Evolutionary conservation across 2,113 vertebrate genomes (phyloP), one percentile per base, ranked within the genome.

Genomic region (Phylloscopus trochiloides): DNA sequence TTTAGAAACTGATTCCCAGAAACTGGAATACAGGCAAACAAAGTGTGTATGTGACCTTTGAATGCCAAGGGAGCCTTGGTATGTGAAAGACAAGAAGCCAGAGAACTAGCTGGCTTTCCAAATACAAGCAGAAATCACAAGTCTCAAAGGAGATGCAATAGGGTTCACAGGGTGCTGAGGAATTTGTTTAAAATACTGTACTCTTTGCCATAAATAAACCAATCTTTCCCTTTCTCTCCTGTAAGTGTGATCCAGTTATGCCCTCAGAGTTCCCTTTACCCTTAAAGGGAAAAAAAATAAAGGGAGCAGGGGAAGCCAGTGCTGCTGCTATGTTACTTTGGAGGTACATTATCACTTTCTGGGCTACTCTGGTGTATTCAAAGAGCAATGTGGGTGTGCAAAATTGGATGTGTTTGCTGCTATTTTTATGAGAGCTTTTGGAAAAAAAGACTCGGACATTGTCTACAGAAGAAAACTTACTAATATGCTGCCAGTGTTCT

Each of bases 1-100:
- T 94, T 97, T 95, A 88, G 95, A 93, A 95, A 96, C 58, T 48
- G 70, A 67, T 97, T 97, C 94, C 68, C 86, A 94, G 97, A 97
- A 97, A 82, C 17, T 78, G 81, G 36, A 91, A 95, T 86, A 94
- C 52, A 91, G 75, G 61, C 54, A 76, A 91, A 78, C 38, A 10
- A 26, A 17, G 65, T 74, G 40, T 20, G 57, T 85, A 47, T 3
- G 1, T 5, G 28, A 96, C 92, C 84, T 86, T 82, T 81, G 91
- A 94, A 67, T 94, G 94, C 67, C 82, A 47, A 21, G 74, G 87
- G 95, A 90, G 38, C 81, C 70, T 92, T 83, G 85, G 51, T 61
- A 82, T 87, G 76, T 88, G 51, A 81, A 75, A 96, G 80, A 54
- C 74, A 83, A 75, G 89, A 72, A 75, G 70, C 21, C 84, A 90